Evolutionary conservation across 1,140 invertebrate species (phyloP).

Genomic region (Drosophila busckii): DNA sequence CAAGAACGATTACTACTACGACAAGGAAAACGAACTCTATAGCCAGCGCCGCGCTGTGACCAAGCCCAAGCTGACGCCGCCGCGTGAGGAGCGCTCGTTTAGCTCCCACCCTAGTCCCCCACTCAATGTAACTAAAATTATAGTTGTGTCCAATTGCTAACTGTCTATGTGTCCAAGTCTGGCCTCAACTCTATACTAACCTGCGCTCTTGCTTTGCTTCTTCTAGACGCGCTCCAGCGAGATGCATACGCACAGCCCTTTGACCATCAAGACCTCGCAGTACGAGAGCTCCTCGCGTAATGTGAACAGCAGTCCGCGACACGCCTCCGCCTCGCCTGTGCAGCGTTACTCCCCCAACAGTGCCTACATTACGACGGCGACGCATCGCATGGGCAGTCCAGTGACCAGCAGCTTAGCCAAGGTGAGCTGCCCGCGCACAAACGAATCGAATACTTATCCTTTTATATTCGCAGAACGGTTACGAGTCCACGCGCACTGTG

Average conservation of each 20-base stretch:
- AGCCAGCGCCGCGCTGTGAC: slow-evolving; percentile 41
- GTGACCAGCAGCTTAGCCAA: slow-evolving; percentile 61
- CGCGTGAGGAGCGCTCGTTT: slow-evolving; percentile 70
- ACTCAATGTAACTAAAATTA: slow-evolving; percentile 78
- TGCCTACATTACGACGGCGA: slow-evolving; percentile 70
- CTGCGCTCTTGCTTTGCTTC: neutral
- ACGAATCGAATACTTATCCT: neutral
- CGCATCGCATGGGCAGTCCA: slow-evolving; percentile 74
- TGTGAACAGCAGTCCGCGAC: slow-evolving; percentile 61
- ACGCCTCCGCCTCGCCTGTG: slow-evolving; percentile 69
- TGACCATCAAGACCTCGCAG: slow-evolving; percentile 76
- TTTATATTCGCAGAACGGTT: slow-evolving; percentile 47
- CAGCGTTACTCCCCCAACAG: slow-evolving; percentile 70
- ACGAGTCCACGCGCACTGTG: slow-evolving; percentile 64
- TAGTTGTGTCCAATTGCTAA: slow-evolving; percentile 24
- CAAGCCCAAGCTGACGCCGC: slow-evolving; percentile 62
- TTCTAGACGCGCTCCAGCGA: slow-evolving; percentile 75
- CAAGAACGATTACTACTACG: slow-evolving; percentile 78
- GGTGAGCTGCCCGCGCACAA: slow-evolving; percentile 9
- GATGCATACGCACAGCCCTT: slow-evolving; percentile 66
- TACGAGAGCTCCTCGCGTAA: slow-evolving; percentile 66
- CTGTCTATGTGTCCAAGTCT: slow-evolving; percentile 13
- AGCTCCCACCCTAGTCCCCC: slow-evolving; percentile 75
- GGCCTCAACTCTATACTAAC: neutral
- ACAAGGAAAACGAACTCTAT: slow-evolving; percentile 77